These are phyloP conservation scores for Orestias chungarensis DNA, from an alignment of 2,797 vertebrate genomes.

Conservation along the genomic window DNA sequence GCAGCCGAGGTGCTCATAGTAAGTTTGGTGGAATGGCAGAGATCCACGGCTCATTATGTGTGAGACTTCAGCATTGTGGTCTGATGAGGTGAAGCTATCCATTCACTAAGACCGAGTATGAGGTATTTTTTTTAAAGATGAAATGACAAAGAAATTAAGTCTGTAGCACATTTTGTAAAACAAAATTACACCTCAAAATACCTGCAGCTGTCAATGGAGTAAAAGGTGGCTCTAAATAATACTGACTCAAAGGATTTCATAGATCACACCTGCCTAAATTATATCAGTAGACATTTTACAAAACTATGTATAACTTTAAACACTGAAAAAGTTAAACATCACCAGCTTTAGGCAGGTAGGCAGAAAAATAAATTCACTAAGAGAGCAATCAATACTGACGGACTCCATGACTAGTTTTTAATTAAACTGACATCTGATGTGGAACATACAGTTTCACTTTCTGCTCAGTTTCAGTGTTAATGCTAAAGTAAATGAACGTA, in stretches of 20 bases:
- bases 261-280: neutral
- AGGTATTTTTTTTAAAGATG: neutral
- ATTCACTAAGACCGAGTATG: neutral
- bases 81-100: neutral
- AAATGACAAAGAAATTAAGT: neutral
- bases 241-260: neutral
- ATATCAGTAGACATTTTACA: neutral
- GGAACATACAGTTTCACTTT: neutral
- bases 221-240: neutral
- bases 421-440: neutral
- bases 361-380: neutral
- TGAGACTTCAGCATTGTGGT: neutral
- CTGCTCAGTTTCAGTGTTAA: neutral
- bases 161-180: neutral
- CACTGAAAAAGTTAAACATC: neutral
- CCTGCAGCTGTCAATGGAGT: neutral
- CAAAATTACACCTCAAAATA: neutral
- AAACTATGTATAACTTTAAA: neutral
- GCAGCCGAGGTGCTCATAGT: neutral
- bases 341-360: neutral
- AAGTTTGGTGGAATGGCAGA: too few relatives aligned
- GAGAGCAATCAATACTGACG: neutral
- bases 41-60: neutral
- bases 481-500: constrained; percentile 45
- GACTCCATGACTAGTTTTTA: neutral